phyloP scores from a whole-genome alignment of 2,113 vertebrate species.

The Sus scrofa region DNA sequence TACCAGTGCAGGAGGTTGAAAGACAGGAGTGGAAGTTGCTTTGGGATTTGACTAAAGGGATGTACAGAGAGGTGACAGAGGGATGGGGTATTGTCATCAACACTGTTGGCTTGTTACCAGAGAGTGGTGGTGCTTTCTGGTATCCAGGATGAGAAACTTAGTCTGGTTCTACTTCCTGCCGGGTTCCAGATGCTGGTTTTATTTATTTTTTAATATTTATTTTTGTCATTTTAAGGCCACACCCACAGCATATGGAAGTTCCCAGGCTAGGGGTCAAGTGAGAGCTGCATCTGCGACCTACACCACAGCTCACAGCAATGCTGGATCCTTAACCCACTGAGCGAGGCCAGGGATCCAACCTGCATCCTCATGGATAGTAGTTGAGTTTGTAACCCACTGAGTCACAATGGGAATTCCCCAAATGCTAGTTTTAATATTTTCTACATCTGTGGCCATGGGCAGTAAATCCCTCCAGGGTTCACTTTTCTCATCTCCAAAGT shows the following conservation, averaged over 20 bases:
- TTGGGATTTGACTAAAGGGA: not conserved
- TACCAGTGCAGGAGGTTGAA: not conserved
- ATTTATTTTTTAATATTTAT: too few species aligned
- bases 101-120: not conserved
- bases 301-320: too few species aligned
- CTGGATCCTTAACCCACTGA: too few species aligned
- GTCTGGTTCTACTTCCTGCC: not conserved
- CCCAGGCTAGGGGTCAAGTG: too few species aligned
- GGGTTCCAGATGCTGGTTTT: not conserved
- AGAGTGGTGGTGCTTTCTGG: not conserved
- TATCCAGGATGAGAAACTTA: not conserved
- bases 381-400: too few species aligned
- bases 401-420: not conserved
- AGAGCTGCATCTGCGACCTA: too few species aligned
- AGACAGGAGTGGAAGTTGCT: not conserved
- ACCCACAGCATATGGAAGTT: too few species aligned
- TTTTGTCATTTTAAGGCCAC: too few species aligned
- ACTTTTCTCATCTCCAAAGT: not conserved
- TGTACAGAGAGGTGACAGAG: not conserved
- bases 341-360: too few species aligned
- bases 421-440: conserved; percentile 4
- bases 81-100: not conserved
- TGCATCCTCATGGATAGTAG: too few species aligned
- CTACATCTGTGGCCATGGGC: not conserved
- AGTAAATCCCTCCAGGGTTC: not conserved